Evolutionary conservation across 2,797 vertebrate species (phyloP).

Genomic region (Cossypha caffra): DNA sequence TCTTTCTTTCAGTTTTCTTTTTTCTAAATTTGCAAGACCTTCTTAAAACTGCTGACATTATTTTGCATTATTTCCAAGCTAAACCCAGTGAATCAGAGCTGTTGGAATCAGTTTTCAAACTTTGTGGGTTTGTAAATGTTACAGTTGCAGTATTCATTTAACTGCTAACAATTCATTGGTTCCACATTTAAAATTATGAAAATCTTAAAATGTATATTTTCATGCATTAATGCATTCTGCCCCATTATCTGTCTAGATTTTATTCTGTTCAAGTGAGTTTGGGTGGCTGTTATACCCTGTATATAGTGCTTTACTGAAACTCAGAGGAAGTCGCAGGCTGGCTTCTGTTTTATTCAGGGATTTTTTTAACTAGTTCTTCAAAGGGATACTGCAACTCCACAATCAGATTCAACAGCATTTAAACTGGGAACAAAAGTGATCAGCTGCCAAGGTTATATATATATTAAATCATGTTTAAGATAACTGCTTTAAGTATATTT

Average conservation of each 20-base stretch:
- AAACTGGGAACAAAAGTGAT: constrained; percentile 68
- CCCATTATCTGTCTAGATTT: constrained; percentile 25
- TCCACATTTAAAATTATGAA: constrained; percentile 48
- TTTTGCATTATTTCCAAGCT: constrained; percentile 71
- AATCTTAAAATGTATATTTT: neutral
- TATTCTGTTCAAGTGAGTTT: constrained; percentile 43
- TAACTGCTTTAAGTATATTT: constrained; percentile 74
- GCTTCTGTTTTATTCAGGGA: constrained; percentile 82
- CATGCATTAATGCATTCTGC: constrained; percentile 11
- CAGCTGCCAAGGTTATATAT: constrained; percentile 59
- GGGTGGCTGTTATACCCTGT: constrained; percentile 42
- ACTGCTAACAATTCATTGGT: constrained; percentile 55
- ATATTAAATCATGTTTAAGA: constrained; percentile 65
- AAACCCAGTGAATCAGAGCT: constrained; percentile 73
- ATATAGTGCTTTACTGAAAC: constrained; percentile 70
- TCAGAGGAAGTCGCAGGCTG: constrained; percentile 74
- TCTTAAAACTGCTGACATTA: constrained; percentile 71
- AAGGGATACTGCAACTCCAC: constrained; percentile 74
- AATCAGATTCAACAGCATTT: constrained; percentile 39
- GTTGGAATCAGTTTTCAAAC: constrained; percentile 70
- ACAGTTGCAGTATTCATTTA: constrained; percentile 73
- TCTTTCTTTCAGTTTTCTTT: constrained; percentile 33
- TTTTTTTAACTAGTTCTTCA: constrained; percentile 65
- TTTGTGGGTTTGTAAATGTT: constrained; percentile 60
- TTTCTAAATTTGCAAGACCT: constrained; percentile 44